Base-by-base conservation (phyloP, 2,113 vertebrate species). In the Pholis gunnellus region DNA sequence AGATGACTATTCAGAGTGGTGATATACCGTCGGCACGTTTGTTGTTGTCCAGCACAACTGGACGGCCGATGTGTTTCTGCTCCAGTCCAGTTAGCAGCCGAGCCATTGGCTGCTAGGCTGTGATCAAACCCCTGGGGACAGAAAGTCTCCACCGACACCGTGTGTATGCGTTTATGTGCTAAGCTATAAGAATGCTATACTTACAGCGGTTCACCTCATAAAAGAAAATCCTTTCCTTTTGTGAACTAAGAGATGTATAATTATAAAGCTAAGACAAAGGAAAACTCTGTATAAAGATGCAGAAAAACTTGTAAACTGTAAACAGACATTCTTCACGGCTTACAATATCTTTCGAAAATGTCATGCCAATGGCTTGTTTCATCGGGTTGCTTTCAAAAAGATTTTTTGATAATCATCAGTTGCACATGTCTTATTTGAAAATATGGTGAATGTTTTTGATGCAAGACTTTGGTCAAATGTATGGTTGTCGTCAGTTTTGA, bases 51-150 rank as follows among this genome's bases (percentile, higher is more conserved):
- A 40, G 60, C 20, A 13, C 60, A 56, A 72, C 56, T 54, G 31
- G 48, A 73, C 14, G 25, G 40, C 61, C 44, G 13, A 27, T 42
- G 40, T 86, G 38, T 77, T 57, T 84, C 54, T 44, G 27, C 56
- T 75, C 25, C 44, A 40, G 29, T 68, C 72, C 67, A 54, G 44
- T 76, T 65, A 75, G 60, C 70, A 79, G 67, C 54, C 57, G 57
- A 64, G 73, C 65, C 67, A 50, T 27, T 74, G 61, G 42, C 72
- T 72, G 81, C 48, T 22, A 42, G 74, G 72, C 75, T 77, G 56
- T 64, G 75, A 87, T 82, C 57, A 69, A 64, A 78, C 74, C 75
- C 71, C 73, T 13, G 40, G 40, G 48, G 85, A 85, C 46, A 52
- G 25, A 60, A 34, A 57, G 67, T 78, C 66, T 63, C 27, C 38